Evolutionary conservation across 2,113 vertebrate genomes (phyloP), one percentile per base, ranked within the genome.

Genomic region (Progne subis): DNA sequence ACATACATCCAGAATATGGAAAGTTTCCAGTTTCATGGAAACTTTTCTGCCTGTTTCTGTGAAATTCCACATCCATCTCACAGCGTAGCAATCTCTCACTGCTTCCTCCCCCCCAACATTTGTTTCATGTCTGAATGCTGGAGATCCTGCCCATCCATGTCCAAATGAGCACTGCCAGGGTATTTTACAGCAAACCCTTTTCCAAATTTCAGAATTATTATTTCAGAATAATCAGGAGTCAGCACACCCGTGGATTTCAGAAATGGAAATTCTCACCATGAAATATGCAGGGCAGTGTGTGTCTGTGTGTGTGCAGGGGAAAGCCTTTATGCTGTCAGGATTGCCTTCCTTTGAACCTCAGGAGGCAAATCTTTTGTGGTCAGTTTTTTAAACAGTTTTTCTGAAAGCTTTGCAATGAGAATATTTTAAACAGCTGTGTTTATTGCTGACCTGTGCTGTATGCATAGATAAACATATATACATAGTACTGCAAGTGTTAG

Each of bases 101-200:
- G 10, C 0, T 14, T 18, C 37, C 16, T 20, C 5, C 3, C n/a
- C 20, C 25, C 11, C 11, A 52, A 12, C 44, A 44, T 18, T 18
- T 68, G 5, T 7, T 26, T 34, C 25, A 18, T 26, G 5, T 43
- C 37, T 59, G 18, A 49, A 59, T 82, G 44, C 11, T 63, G 34
- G 8, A 88, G 8, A 26, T 26, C 13, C 64, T 68, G 18, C 24
- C 21, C 9, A 8, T 44, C 28, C 18, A 6, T 25, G 29, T 43
- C 37, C 37, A 12, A 49, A 29, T 0, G 1, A 78, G 25, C 2
- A 2, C 18, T 57, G 23, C 8, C 44, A n/a, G 11, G 4, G 26
- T 16, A 21, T 64, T 50, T 37, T 32, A 59, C 2, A 77, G 53
- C 25, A 81, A 37, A 20, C 2, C 2, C 3, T 37, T 25, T 79